Evolutionary conservation across 2,113 vertebrate genomes (phyloP).

Genomic region (Anser brachyrhynchus): DNA sequence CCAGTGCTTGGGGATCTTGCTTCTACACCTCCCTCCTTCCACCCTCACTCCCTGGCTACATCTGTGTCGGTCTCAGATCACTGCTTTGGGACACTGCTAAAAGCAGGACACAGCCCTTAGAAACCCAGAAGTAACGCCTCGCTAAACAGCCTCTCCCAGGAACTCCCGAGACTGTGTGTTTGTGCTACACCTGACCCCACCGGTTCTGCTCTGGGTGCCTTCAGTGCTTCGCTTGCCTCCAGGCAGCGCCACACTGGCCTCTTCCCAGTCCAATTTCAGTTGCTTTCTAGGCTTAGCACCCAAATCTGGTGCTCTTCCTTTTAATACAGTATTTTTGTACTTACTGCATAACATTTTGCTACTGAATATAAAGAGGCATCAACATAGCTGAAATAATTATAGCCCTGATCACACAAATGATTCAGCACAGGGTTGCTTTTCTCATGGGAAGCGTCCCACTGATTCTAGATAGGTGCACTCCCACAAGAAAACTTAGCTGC

Average conservation of each 20-base stretch:
- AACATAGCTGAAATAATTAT: neutral
- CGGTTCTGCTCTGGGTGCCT: neutral
- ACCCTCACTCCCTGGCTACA: neutral
- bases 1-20: neutral
- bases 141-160: neutral
- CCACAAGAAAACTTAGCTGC: neutral
- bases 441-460: neutral
- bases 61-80: too few species aligned
- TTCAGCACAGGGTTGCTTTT: neutral
- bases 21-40: neutral
- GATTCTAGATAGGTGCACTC: neutral
- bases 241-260: rapidly evolving
- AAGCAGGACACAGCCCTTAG: neutral
- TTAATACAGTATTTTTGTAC: neutral
- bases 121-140: neutral
- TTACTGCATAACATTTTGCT: neutral
- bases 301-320: neutral
- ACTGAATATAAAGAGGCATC: neutral
- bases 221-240: neutral
- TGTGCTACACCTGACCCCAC: neutral
- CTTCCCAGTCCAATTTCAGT: neutral
- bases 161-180: rapidly evolving
- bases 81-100: neutral
- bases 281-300: neutral
- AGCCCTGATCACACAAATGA: neutral